phyloP scores from a whole-genome alignment of 1,140 invertebrate genomes.

The Tetragnatha versicolor region DNA sequence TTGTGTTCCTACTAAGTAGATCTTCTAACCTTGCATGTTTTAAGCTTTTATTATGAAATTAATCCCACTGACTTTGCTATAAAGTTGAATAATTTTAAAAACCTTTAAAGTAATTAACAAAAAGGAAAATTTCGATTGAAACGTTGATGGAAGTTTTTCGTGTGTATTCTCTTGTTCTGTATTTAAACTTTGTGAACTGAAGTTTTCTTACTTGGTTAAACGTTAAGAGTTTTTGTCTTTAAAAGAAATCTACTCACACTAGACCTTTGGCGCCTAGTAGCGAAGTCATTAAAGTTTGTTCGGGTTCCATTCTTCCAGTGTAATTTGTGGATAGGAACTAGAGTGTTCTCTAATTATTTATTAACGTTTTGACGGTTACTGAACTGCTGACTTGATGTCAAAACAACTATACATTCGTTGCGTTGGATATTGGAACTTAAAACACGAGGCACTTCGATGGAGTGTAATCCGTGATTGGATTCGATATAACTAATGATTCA shows the following conservation, averaged over 20 bases:
- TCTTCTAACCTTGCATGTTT: neutral
- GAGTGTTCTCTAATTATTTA: too few species aligned
- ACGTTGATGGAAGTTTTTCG: neutral
- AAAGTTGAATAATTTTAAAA: conserved; percentile 5
- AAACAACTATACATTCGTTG: too few species aligned
- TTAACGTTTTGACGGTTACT: too few species aligned
- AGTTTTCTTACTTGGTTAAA: conserved; percentile 7
- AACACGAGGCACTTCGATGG: neutral
- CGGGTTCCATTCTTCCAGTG: too few species aligned
- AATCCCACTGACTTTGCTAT: conserved; percentile 1
- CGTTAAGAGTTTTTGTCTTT: conserved; percentile 1
- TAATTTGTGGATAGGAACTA: too few species aligned
- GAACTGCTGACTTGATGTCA: too few species aligned
- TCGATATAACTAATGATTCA: neutral
- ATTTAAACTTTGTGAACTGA: neutral
- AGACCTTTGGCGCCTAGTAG: too few species aligned
- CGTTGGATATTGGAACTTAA: neutral
- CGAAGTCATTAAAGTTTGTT: too few species aligned
- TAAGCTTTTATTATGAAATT: neutral
- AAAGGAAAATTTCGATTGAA: neutral
- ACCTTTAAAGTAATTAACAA: neutral
- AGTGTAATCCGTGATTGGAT: neutral
- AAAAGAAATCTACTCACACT: neutral
- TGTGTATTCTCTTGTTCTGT: neutral
- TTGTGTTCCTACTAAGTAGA: neutral